A percentile compares a stretch with the other conserved stretches of the same genome.
phyloP scores from a whole-genome alignment of 2,888 invertebrate species.

The Acronicta aceris region DNA sequence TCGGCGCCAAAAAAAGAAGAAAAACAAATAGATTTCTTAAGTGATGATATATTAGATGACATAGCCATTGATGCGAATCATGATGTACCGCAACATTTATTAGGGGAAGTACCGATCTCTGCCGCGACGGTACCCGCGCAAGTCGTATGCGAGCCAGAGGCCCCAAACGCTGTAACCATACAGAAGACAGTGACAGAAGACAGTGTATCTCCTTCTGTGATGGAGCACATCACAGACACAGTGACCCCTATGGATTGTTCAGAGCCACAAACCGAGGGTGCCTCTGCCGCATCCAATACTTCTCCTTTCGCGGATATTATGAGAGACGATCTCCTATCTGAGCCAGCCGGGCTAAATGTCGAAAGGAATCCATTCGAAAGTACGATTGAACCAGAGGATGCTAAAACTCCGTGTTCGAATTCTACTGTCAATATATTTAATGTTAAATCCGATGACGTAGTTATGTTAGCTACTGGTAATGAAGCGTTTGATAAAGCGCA shows the following conservation, averaged over 20 bases:
- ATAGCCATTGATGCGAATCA: conserved; percentile 59
- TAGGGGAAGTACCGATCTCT: conserved; percentile 63
- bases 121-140: conserved; percentile 34
- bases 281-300: conserved; percentile 60
- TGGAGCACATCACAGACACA: conserved; percentile 41
- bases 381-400: conserved; percentile 47
- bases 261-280: conserved; percentile 65
- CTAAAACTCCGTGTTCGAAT: conserved; percentile 51
- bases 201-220: conserved; percentile 19
- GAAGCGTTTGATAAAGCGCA: conserved; percentile 54
- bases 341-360: conserved; percentile 51
- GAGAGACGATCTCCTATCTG: conserved; percentile 57
- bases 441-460: conserved; percentile 60
- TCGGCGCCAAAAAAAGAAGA: conserved; percentile 80
- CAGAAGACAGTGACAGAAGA: conserved; percentile 4
- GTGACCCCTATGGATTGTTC: conserved; percentile 79
- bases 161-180: conserved; percentile 1
- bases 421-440: conserved; percentile 66
- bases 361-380: conserved; percentile 82
- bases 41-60: conserved; percentile 87
- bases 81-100: conserved; percentile 57
- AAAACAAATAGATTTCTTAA: conserved; percentile 88
- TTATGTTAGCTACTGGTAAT: conserved; percentile 51
- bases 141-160: conserved; percentile 14
- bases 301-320: conserved; percentile 75